Conservation (phyloP, 2,888 invertebrate genomes). For the Abrostola tripartita region DNA sequence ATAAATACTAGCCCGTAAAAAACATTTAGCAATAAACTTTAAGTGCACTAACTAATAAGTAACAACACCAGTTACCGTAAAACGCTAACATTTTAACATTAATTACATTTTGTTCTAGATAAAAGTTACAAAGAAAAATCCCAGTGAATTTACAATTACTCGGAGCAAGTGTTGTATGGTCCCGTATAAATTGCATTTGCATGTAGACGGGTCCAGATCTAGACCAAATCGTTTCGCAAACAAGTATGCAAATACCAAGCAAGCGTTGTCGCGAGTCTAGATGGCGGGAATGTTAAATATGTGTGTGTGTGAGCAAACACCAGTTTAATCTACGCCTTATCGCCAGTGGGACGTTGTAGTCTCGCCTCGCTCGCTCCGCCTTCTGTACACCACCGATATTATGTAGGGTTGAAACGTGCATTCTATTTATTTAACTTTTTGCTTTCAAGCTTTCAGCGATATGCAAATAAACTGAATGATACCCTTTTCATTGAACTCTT, state of each 20-base stretch:
- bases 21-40: no score
- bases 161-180: conserved; percentile 52
- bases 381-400: conserved; percentile 46
- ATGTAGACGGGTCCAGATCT: conserved; percentile 74
- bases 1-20: no score
- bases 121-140: conserved; percentile 40
- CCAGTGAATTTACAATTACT: conserved; percentile 54
- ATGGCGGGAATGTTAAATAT: conserved; percentile 82
- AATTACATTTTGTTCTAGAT: conserved; percentile 40
- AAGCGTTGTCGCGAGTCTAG: conserved; percentile 76
- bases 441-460: not conserved
- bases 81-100: conserved; percentile 26
- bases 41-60: conserved; percentile 3
- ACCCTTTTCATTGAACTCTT: not conserved
- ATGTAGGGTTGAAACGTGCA: conserved; percentile 45
- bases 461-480: conserved; percentile 1
- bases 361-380: conserved; percentile 42
- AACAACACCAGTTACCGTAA: conserved; percentile 18
- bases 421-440: conserved; percentile 14
- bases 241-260: conserved; percentile 83
- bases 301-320: conserved; percentile 83
- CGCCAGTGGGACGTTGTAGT: conserved; percentile 64
- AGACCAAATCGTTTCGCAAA: conserved; percentile 82
- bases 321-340: conserved; percentile 86
- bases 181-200: conserved; percentile 72